Conservation (phyloP, 2,888 invertebrate genomes). For the Mimas tiliae region DNA sequence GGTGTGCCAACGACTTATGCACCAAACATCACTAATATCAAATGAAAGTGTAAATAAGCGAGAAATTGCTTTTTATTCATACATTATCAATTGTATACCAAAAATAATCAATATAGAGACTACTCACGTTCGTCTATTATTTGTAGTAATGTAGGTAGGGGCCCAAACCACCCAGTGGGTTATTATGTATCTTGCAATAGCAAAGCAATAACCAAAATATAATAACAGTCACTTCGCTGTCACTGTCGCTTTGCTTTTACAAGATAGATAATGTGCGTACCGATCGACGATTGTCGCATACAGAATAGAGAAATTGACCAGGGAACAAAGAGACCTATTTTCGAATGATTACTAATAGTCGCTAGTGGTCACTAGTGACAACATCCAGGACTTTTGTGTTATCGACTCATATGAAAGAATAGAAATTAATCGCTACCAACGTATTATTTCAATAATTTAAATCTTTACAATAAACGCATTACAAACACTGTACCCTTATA, state of each 20-base stretch:
- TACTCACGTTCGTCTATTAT: background rate
- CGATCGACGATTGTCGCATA: background rate
- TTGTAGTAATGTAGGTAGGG: conserved; percentile 12
- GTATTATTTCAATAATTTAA: conserved; percentile 63
- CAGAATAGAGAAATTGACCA: background rate
- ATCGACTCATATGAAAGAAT: conserved; percentile 45
- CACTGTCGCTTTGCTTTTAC: background rate
- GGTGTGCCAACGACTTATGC: background rate
- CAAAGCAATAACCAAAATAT: background rate
- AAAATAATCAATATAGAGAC: background rate
- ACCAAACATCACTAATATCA: background rate
- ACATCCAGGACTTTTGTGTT: background rate
- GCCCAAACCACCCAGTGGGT: background rate
- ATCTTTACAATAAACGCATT: conserved; percentile 69
- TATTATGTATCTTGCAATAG: background rate
- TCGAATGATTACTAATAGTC: background rate
- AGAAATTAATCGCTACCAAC: conserved; percentile 65
- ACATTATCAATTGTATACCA: conserved; percentile 6
- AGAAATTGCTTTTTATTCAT: background rate
- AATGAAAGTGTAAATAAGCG: background rate
- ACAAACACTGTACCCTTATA: conserved; percentile 71
- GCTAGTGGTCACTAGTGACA: conserved; percentile 5
- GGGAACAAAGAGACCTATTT: background rate
- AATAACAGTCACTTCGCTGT: background rate
- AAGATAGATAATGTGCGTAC: background rate